phyloP scores from a whole-genome alignment of 1,140 invertebrate genomes.

The Meloidogyne exigua region DNA sequence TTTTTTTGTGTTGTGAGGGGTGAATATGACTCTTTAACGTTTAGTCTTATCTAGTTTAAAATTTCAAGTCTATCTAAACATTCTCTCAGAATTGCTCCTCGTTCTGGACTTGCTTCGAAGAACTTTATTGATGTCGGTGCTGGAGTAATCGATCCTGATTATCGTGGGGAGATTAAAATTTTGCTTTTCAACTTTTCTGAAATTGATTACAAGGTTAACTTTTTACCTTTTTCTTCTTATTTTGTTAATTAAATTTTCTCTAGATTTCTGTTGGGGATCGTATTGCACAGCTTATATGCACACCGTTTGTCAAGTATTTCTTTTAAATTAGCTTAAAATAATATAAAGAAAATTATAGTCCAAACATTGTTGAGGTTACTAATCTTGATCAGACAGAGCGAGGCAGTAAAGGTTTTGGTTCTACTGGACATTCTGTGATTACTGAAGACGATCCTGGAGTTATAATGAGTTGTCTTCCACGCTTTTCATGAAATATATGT shows the following conservation, averaged over 20 bases:
- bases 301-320: background rate
- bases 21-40: no score
- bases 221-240: background rate
- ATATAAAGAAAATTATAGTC: conserved; percentile 67
- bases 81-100: conserved; percentile 74
- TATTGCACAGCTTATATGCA: conserved; percentile 78
- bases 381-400: conserved; percentile 45
- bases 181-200: conserved; percentile 86
- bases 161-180: conserved; percentile 81
- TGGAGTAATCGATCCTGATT: conserved; percentile 88
- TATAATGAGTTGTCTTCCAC: no score
- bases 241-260: background rate
- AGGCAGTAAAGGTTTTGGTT: conserved; percentile 13
- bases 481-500: no score
- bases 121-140: conserved; percentile 93
- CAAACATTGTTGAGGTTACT: conserved; percentile 75
- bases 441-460: no score
- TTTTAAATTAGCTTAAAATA: background rate
- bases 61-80: background rate
- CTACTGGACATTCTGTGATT: no score
- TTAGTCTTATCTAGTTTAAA: background rate
- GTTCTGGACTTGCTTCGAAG: conserved; percentile 90
- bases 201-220: conserved; percentile 74
- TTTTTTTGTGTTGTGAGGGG: no score
- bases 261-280: conserved; percentile 77